These are phyloP conservation scores for Microcaecilia unicolor DNA, from an alignment of 2,797 vertebrate species.

Conservation along the genomic window DNA sequence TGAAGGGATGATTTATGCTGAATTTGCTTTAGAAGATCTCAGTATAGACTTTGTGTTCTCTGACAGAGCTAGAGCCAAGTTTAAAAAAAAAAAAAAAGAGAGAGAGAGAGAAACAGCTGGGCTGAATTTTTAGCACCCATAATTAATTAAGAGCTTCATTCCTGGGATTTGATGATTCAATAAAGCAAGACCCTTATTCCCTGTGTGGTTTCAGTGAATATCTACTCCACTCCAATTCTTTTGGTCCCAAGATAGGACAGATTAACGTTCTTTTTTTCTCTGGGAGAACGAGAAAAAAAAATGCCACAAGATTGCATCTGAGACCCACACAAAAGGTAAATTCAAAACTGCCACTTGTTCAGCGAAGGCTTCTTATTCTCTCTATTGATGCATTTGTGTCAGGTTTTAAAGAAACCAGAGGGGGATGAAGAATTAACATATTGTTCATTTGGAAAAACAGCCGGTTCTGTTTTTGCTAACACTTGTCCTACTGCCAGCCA, in stretches of 20 bases:
- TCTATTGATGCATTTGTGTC: constrained; percentile 37
- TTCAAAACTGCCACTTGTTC: constrained; percentile 46
- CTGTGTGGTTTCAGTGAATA: constrained; percentile 50
- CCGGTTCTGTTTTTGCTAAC: constrained; percentile 49
- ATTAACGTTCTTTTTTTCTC: constrained; percentile 36
- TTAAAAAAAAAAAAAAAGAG: too few species aligned
- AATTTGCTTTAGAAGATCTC: constrained; percentile 41
- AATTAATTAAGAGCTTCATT: constrained; percentile 70
- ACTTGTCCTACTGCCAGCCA: constrained; percentile 46
- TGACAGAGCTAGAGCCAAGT: constrained; percentile 37
- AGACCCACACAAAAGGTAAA: constrained; percentile 34
- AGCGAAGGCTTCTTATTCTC: constrained; percentile 30
- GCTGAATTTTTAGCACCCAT: constrained; percentile 67
- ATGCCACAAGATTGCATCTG: constrained; percentile 45
- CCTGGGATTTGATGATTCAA: constrained; percentile 68
- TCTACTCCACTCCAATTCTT: constrained; percentile 34
- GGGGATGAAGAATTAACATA: constrained; percentile 43
- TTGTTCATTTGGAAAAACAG: constrained; percentile 48
- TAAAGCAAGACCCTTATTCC: constrained; percentile 58
- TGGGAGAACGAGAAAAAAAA: constrained; percentile 32
- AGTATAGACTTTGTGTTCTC: constrained; percentile 40
- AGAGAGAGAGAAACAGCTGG: constrained; percentile 53
- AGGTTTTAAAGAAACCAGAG: constrained; percentile 34
- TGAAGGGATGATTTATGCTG: constrained; percentile 54
- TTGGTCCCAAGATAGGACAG: constrained; percentile 35